Conservation (phyloP, 1,140 invertebrate genomes). For the Drosophila lini region DNA sequence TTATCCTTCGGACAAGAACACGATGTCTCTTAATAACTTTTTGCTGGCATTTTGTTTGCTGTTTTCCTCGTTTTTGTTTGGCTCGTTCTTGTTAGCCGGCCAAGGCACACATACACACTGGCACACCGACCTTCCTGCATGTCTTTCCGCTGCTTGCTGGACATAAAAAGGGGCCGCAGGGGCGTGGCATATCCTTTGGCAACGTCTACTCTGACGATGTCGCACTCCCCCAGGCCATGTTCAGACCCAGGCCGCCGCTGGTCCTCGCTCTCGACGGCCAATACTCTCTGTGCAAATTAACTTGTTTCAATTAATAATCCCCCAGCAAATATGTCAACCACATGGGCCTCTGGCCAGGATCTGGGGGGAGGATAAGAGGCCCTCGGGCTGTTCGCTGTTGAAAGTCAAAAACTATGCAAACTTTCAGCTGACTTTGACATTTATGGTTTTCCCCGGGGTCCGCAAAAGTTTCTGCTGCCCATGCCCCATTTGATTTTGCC, state of each 20-base stretch:
- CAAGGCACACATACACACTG: constrained; percentile 10
- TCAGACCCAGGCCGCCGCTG: constrained; percentile 7
- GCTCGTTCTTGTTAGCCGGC: constrained; percentile 61
- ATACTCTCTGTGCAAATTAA: constrained; percentile 79
- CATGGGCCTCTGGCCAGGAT: constrained; percentile 49
- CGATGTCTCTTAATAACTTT: constrained; percentile 82
- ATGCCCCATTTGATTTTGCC: constrained; percentile 63
- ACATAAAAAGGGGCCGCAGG: constrained; percentile 8
- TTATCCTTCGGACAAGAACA: constrained; percentile 69
- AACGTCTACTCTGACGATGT: constrained; percentile 65
- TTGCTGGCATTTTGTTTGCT: constrained; percentile 73
- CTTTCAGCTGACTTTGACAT: constrained; percentile 82
- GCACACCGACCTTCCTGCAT: background rate
- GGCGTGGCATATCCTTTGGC: constrained; percentile 64
- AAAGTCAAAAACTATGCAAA: constrained; percentile 83
- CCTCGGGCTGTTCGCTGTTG: constrained; percentile 41
- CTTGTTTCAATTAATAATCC: constrained; percentile 84
- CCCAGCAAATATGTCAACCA: constrained; percentile 84
- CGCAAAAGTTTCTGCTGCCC: constrained; percentile 59
- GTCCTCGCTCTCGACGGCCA: constrained; percentile 25
- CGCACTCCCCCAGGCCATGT: constrained; percentile 23
- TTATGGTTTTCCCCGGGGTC: constrained; percentile 76
- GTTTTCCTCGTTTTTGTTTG: constrained; percentile 72
- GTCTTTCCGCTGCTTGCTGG: constrained; percentile 10
- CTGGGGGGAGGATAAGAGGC: constrained; percentile 3